These are phyloP conservation scores for Acronicta psi DNA, from an alignment of 2,888 invertebrate species.

Conservation along the genomic window DNA sequence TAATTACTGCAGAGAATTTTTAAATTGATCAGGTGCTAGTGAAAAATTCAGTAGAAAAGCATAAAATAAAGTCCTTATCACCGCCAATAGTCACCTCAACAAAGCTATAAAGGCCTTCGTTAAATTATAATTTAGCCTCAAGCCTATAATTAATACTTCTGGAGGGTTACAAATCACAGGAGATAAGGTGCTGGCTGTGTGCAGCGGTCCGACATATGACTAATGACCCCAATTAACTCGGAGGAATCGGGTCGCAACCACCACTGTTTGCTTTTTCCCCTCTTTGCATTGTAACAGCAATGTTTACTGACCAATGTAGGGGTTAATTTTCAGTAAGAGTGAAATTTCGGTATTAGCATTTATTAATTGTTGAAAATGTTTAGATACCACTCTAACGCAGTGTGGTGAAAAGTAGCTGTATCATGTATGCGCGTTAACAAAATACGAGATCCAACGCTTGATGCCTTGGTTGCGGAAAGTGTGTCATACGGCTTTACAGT, in stretches of 20 bases:
- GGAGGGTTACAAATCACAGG: constrained; percentile 80
- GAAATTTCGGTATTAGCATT: no score
- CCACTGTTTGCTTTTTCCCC: constrained; percentile 78
- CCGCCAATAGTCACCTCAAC: constrained; percentile 51
- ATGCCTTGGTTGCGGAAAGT: no score
- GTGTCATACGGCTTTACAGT: no score
- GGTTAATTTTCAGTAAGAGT: no score
- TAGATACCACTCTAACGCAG: no score
- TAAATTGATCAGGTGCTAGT: background rate
- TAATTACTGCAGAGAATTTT: background rate
- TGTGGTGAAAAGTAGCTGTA: no score
- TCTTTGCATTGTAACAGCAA: constrained; percentile 72
- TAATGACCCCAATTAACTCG: constrained; percentile 83
- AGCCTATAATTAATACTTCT: constrained; percentile 77
- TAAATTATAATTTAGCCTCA: constrained; percentile 68
- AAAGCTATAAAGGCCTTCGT: constrained; percentile 59
- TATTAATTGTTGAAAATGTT: no score
- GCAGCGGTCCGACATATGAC: constrained; percentile 76
- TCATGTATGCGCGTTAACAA: no score
- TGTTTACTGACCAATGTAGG: constrained; percentile 47
- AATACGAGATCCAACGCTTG: no score
- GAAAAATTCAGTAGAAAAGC: no score
- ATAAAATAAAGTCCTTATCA: constrained; percentile 2
- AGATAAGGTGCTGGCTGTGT: constrained; percentile 75
- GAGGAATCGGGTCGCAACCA: constrained; percentile 68